Evolutionary conservation across 2,888 invertebrate genomes (phyloP).

Genomic region (Platycheirus rosarum): DNA sequence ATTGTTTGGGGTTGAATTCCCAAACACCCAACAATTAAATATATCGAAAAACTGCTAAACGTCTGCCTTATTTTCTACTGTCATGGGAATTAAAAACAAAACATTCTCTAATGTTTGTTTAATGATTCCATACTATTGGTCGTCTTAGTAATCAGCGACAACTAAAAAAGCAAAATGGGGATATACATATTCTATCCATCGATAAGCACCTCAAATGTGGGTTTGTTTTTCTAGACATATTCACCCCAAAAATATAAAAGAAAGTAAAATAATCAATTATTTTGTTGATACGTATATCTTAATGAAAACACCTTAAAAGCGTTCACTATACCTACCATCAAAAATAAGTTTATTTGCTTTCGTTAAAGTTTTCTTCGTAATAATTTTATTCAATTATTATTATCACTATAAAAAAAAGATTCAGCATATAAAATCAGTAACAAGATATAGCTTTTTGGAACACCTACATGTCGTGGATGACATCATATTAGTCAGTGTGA

Average conservation of each 20-base stretch:
- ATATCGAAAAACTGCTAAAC: too few relatives aligned
- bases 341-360: neutral
- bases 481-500: slow-evolving; percentile 13
- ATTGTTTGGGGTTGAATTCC: too few relatives aligned
- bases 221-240: too few relatives aligned
- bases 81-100: neutral
- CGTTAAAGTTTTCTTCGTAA: neutral
- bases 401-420: slow-evolving; percentile 3
- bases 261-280: too few relatives aligned
- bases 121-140: neutral
- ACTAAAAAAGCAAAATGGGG: too few relatives aligned
- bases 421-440: slow-evolving; percentile 1
- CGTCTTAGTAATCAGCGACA: too few relatives aligned
- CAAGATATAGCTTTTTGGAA: slow-evolving; percentile 23
- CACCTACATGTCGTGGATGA: slow-evolving; percentile 16
- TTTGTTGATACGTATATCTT: too few relatives aligned
- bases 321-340: neutral
- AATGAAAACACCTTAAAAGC: neutral
- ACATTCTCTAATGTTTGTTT: neutral
- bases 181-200: too few relatives aligned
- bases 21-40: too few relatives aligned
- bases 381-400: neutral
- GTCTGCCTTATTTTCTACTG: too few relatives aligned
- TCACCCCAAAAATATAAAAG: too few relatives aligned
- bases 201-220: too few relatives aligned